phyloP scores from a whole-genome alignment of 1,140 invertebrate species.

The Bemisia tabaci region DNA sequence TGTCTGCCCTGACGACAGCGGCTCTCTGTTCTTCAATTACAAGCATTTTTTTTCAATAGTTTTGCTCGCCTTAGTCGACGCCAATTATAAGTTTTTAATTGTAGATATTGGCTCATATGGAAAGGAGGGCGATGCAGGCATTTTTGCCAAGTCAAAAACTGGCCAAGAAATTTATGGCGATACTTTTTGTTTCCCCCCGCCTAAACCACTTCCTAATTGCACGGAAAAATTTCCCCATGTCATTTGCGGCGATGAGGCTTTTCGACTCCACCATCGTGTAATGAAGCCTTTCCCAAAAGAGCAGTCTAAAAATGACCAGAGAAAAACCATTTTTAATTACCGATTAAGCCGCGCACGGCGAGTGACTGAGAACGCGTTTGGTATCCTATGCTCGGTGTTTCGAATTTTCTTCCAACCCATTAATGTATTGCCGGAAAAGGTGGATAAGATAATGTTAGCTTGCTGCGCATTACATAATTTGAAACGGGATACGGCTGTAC shows the following conservation, averaged over 20 bases:
- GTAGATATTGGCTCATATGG: conserved; percentile 33
- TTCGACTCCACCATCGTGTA: conserved; percentile 25
- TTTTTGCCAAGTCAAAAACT: conserved; percentile 14
- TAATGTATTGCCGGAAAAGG: conserved; percentile 24
- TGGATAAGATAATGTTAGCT: conserved; percentile 24
- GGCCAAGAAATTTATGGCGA: conserved; percentile 3
- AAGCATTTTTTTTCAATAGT: conserved; percentile 34
- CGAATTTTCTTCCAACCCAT: conserved; percentile 21
- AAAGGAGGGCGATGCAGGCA: conserved; percentile 28
- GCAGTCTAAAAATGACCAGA: conserved; percentile 15
- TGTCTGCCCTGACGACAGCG: conserved; percentile 25
- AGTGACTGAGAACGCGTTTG: conserved; percentile 28
- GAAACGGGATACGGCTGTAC: background rate
- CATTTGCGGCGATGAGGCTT: conserved; percentile 31
- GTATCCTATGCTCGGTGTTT: conserved; percentile 23
- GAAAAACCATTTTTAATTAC: conserved; percentile 28
- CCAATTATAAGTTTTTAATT: conserved; percentile 32
- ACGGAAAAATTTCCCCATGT: conserved; percentile 19
- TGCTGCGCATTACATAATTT: conserved; percentile 24
- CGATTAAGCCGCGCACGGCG: conserved; percentile 19
- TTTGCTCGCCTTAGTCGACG: conserved; percentile 35
- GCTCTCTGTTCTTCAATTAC: conserved; percentile 32
- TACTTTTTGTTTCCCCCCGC: conserved; percentile 9
- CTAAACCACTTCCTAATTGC: conserved; percentile 14
- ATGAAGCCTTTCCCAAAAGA: conserved; percentile 27